Evolutionary conservation across 2,113 vertebrate genomes (phyloP).

Genomic region (Psittacara wagleri): DNA sequence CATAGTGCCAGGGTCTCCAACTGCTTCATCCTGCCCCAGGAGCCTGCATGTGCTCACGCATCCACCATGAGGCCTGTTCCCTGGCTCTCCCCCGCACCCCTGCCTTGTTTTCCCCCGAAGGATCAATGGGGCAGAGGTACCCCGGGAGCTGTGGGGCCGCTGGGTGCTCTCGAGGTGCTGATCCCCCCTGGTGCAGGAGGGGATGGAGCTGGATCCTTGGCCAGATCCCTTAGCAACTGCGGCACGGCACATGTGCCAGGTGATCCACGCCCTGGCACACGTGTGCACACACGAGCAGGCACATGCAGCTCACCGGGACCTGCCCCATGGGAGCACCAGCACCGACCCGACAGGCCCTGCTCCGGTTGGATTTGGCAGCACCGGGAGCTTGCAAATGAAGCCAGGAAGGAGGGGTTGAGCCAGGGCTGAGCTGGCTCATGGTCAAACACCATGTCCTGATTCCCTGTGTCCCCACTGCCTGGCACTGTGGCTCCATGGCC

Average conservation of each 20-base stretch:
- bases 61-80: rapidly evolving
- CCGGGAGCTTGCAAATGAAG: neutral
- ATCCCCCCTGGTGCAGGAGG: rapidly evolving
- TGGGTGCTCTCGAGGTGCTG: neutral
- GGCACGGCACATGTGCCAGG: neutral
- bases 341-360: rapidly evolving
- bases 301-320: neutral
- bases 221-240: neutral
- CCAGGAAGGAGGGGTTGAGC: neutral
- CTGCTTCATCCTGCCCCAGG: neutral
- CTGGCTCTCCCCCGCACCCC: neutral
- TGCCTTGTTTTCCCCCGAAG: rapidly evolving
- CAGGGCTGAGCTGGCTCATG: neutral
- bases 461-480: rapidly evolving
- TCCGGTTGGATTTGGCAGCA: neutral
- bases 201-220: neutral
- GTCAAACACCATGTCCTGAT: neutral
- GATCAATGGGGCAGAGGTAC: rapidly evolving
- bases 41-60: neutral
- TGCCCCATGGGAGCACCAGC: neutral
- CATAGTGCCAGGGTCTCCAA: rapidly evolving
- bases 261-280: neutral
- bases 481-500: neutral
- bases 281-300: neutral
- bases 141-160: neutral